Evolutionary conservation across 2,113 vertebrate genomes (phyloP), one percentile per base, ranked within the genome.

Genomic region (Paraplagusia blochii): DNA sequence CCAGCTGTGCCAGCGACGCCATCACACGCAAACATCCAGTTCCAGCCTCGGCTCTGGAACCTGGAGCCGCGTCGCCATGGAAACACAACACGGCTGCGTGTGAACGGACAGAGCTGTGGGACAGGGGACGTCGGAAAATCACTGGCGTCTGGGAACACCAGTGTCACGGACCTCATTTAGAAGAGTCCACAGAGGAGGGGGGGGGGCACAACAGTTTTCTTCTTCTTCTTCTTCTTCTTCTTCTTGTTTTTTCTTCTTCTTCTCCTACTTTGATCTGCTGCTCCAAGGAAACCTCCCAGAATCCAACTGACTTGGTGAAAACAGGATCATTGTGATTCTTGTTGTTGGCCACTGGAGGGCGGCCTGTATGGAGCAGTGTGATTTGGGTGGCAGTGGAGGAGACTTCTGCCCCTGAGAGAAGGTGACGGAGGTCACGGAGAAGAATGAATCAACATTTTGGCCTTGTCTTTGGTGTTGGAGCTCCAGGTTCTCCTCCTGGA

Each of bases 261-360:
- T 43, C 15, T 29, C 61, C 45, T 58, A 5, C 7, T 52, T 71
- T 53, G 64, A 69, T 65, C 58, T 14, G 59, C 29, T 52, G 17
- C 48, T 16, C 58, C 33, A 44, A 69, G 54, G 63, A 76, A 70
- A 74, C 57, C 61, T 77, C 53, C 47, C 42, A 56, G 72, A 72
- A 68, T 63, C 6, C 2, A 29, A 29, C 22, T 29, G 22, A 29
- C 22, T 29, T 29, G 3, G 22, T 29, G 22, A 29, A 29, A 2
- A 29, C 22, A 6, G n/a, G n/a, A n/a, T 29, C 6, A 29, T 29
- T 29, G 6, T 29, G 2, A 29, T 29, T 29, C 2, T 29, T 29
- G 22, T 29, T 29, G 22, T 29, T 29, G n/a, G n/a, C n/a, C n/a
- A n/a, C n/a, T n/a, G n/a, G n/a, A n/a, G n/a, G n/a, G n/a, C n/a